phyloP scores from a whole-genome alignment of 1,140 invertebrate species.

The Hypothenemus hampei region DNA sequence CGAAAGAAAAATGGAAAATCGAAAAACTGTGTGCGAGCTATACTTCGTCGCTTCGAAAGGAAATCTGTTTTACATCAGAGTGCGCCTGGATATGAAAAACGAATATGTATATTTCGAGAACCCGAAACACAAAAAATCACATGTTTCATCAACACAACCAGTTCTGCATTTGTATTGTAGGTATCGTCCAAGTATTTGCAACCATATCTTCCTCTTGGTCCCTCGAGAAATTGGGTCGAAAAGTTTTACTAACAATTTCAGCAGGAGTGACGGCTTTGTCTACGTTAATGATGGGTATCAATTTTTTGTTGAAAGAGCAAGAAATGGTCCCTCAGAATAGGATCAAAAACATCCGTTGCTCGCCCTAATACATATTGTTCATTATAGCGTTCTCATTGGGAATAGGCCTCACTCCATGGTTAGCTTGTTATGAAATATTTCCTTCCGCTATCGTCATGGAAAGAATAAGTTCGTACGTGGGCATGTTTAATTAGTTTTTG shows the following conservation, averaged over 20 bases:
- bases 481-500: conserved; percentile 71
- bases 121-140: too few relatives aligned
- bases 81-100: too few relatives aligned
- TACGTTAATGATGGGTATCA: conserved; percentile 61
- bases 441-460: conserved; percentile 71
- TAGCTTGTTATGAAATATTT: conserved; percentile 72
- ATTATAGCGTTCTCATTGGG: conserved; percentile 74
- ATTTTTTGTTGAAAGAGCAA: conserved; percentile 52
- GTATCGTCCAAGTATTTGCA: conserved; percentile 63
- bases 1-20: too few relatives aligned
- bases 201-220: conserved; percentile 60
- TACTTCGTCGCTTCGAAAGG: too few relatives aligned
- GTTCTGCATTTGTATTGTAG: conserved; percentile 65
- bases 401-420: conserved; percentile 75
- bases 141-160: too few relatives aligned
- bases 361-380: conserved; percentile 71
- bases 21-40: too few relatives aligned
- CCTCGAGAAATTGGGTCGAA: conserved; percentile 64
- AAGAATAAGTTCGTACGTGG: conserved; percentile 67
- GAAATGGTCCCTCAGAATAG: conserved; percentile 28
- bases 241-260: conserved; percentile 64
- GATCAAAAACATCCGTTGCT: conserved; percentile 47
- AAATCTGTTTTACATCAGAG: too few relatives aligned
- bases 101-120: too few relatives aligned
- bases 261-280: conserved; percentile 58